These are phyloP conservation scores for Melanotaenia pygmaea DNA, from an alignment of 2,797 vertebrate genomes.

Conservation along the genomic window DNA sequence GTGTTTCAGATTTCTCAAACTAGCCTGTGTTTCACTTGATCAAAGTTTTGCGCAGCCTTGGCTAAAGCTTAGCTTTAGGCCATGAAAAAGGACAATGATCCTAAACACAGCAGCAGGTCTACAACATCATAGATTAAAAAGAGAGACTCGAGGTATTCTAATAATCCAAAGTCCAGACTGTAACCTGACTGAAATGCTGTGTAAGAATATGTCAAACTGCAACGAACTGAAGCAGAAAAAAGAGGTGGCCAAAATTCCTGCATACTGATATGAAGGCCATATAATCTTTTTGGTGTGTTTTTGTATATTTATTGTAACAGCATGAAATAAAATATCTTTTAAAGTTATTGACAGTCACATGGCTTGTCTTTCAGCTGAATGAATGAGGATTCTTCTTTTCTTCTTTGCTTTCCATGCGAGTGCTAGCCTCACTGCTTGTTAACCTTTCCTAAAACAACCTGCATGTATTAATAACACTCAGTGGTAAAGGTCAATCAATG, in stretches of 20 bases:
- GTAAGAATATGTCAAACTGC: not conserved
- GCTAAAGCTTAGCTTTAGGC: too few relatives aligned
- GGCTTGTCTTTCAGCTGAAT: conserved; percentile 12
- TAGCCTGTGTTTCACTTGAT: too few relatives aligned
- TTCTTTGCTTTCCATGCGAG: conserved; percentile 74
- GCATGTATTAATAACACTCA: conserved; percentile 83
- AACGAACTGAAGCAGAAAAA: not conserved
- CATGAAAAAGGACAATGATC: not conserved
- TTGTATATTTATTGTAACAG: too few relatives aligned
- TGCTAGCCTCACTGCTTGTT: conserved; percentile 75
- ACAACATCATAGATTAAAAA: not conserved
- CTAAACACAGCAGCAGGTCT: too few relatives aligned
- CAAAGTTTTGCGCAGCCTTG: too few relatives aligned
- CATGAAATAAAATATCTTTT: conserved; percentile 8
- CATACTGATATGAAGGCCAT: not conserved
- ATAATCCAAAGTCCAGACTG: too few relatives aligned
- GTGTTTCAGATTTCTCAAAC: too few relatives aligned
- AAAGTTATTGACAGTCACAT: conserved; percentile 24
- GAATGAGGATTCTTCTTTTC: conserved; percentile 31
- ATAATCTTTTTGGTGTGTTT: not conserved
- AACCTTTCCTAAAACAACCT: conserved; percentile 84
- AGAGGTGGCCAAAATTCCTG: too few relatives aligned
- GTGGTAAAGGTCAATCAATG: conserved; percentile 82
- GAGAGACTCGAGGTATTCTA: too few relatives aligned
- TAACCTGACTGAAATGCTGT: not conserved